Conservation (phyloP, 2,113 vertebrate species). For the Tauraco erythrolophus region DNA sequence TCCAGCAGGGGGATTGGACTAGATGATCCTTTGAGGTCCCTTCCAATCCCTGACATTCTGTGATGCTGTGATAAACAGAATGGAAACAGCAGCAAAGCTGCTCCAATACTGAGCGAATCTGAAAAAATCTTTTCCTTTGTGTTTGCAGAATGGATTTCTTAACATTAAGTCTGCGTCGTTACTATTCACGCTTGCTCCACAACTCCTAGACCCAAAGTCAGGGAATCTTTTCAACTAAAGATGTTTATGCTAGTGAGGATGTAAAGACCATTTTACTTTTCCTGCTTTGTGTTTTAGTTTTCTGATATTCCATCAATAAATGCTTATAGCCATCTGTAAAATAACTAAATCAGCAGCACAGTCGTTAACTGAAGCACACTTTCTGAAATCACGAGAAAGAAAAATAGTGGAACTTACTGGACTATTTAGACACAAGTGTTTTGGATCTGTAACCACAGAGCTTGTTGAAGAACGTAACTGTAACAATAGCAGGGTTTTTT, state of each 20-base stretch:
- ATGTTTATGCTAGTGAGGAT: not conserved
- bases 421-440: not conserved
- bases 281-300: not conserved
- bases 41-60: no score
- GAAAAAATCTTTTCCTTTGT: not conserved
- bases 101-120: not conserved
- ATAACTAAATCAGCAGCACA: not conserved
- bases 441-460: not conserved
- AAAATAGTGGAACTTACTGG: not conserved
- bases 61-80: no score
- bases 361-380: no score
- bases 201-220: not conserved
- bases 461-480: not conserved
- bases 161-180: not conserved
- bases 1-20: no score
- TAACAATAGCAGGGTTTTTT: not conserved
- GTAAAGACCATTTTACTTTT: not conserved
- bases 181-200: not conserved
- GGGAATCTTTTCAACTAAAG: not conserved
- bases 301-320: not conserved
- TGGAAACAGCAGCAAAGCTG: not conserved
- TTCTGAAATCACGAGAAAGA: not conserved
- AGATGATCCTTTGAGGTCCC: no score
- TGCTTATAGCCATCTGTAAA: not conserved
- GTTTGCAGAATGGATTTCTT: not conserved